Evolutionary conservation across 2,113 vertebrate genomes (phyloP).

Genomic region (Myotis yumanensis): DNA sequence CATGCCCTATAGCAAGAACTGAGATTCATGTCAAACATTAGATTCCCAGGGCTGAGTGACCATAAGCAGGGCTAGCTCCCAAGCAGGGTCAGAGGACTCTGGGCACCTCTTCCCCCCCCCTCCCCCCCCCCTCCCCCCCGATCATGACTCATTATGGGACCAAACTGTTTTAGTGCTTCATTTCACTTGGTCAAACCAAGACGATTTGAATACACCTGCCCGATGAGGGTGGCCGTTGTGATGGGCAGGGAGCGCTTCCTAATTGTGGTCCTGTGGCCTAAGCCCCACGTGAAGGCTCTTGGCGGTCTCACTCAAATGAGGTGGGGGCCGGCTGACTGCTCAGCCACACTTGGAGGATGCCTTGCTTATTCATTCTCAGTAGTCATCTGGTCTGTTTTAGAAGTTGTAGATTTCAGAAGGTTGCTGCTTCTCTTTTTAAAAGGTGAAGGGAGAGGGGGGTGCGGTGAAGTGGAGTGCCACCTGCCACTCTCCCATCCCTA

Average conservation of each 20-base stretch:
- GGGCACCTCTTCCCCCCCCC: neutral
- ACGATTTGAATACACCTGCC: conserved; percentile 77
- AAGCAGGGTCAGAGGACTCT: conserved; percentile 2
- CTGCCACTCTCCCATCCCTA: neutral
- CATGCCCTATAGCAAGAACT: neutral
- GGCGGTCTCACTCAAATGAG: conserved; percentile 76
- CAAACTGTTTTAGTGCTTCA: conserved; percentile 55
- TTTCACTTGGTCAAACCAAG: conserved; percentile 70
- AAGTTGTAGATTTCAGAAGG: conserved; percentile 67
- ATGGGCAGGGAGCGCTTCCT: conserved; percentile 56
- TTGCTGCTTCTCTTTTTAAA: neutral
- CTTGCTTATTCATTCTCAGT: conserved; percentile 15
- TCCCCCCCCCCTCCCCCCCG: neutral
- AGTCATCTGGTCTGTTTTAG: conserved; percentile 50
- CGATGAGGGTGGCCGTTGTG: conserved; percentile 63
- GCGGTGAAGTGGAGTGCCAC: neutral
- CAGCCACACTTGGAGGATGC: neutral
- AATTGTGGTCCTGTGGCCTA: conserved; percentile 64
- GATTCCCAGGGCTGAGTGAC: neutral
- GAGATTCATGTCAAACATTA: neutral
- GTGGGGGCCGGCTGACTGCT: conserved; percentile 65
- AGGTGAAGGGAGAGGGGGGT: too few species aligned
- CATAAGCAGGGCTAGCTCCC: neutral
- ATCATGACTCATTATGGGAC: conserved; percentile 69
- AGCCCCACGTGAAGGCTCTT: conserved; percentile 73